Conservation (phyloP, 2,888 invertebrate genomes). For the Dryococelus australis region DNA sequence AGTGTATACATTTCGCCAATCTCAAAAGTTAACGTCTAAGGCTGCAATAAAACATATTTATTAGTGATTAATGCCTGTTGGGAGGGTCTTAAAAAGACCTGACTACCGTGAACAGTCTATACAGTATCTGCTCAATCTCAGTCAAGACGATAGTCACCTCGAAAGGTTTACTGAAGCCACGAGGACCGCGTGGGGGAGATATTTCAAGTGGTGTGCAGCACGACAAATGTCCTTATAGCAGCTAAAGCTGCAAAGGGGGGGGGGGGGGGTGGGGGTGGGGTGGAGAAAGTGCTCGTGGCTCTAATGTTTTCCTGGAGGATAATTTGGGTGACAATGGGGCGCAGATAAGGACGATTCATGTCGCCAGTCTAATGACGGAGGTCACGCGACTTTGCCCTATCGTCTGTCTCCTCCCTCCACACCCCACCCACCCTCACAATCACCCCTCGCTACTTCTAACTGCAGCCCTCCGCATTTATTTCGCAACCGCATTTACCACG, state of each 20-base stretch:
- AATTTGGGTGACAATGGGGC: conserved; percentile 34
- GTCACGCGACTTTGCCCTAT: conserved; percentile 25
- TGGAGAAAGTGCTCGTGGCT: neutral
- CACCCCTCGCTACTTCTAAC: neutral
- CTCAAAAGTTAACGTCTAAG: too few relatives aligned
- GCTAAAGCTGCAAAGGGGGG: too few relatives aligned
- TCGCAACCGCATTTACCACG: neutral
- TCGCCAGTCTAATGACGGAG: neutral
- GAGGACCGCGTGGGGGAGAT: neutral
- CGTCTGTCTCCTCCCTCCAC: neutral
- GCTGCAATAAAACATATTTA: too few relatives aligned
- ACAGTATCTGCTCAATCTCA: too few relatives aligned
- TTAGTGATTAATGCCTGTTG: too few relatives aligned
- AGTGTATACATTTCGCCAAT: too few relatives aligned
- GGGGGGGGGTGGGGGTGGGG: neutral
- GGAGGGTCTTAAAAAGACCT: too few relatives aligned
- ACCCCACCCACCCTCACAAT: neutral
- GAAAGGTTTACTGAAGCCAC: neutral
- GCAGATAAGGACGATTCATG: conserved; percentile 37
- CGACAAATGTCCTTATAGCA: conserved; percentile 9
- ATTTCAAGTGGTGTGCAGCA: neutral
- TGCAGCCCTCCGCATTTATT: neutral
- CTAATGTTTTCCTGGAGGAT: conserved; percentile 20
- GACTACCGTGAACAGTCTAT: too few relatives aligned
- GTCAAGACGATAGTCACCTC: too few relatives aligned